These are phyloP conservation scores for Eretmocerus hayati DNA, from an alignment of 2,888 invertebrate species.

Conservation along the genomic window DNA sequence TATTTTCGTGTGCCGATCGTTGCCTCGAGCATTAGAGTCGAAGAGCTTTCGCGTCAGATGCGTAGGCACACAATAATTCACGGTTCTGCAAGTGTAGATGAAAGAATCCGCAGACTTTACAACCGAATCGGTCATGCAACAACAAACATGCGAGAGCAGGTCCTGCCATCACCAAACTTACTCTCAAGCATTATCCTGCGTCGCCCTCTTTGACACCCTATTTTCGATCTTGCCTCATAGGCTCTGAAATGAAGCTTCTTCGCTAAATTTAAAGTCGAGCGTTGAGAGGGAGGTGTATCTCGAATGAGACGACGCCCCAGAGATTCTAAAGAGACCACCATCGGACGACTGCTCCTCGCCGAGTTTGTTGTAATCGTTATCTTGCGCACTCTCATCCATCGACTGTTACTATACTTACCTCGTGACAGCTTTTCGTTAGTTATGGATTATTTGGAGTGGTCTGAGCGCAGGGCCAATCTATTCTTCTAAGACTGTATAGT, in stretches of 20 bases:
- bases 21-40: constrained; percentile 25
- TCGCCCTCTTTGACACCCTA: too few species aligned
- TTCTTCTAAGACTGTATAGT: too few species aligned
- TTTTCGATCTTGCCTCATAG: neutral
- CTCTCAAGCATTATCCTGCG: too few species aligned
- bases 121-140: constrained; percentile 38
- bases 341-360: too few species aligned
- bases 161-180: too few species aligned
- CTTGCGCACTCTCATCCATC: too few species aligned
- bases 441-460: too few species aligned
- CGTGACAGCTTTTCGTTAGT: too few species aligned
- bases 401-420: too few species aligned
- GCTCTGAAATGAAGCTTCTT: constrained; percentile 7
- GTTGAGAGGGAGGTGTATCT: neutral
- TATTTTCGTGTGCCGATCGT: constrained; percentile 26
- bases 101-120: constrained; percentile 38
- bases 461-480: too few species aligned
- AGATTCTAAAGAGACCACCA: neutral
- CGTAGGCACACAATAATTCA: neutral
- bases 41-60: neutral
- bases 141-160: too few species aligned
- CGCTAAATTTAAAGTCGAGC: constrained; percentile 18
- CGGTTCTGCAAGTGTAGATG: constrained; percentile 28
- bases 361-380: too few species aligned
- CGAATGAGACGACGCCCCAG: constrained; percentile 1